These are phyloP conservation scores for Erythrocercus mccallii DNA, from an alignment of 2,113 vertebrate genomes.

Conservation along the genomic window DNA sequence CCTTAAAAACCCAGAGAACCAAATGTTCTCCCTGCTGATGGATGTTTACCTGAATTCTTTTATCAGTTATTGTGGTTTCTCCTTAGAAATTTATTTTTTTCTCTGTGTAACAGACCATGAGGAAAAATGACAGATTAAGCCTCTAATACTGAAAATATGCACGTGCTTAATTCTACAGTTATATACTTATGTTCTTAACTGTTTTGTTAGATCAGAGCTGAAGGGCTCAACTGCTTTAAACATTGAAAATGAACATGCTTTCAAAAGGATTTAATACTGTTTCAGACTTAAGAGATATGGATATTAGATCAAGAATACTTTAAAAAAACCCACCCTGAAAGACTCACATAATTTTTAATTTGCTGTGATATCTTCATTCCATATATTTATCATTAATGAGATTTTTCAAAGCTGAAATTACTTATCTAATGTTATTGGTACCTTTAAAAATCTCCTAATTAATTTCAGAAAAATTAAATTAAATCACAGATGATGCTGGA, in stretches of 20 bases:
- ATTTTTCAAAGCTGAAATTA: background rate
- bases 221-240: slow-evolving; percentile 13
- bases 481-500: background rate
- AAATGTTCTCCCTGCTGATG: background rate
- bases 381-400: background rate
- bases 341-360: background rate
- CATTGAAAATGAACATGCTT: slow-evolving; percentile 26
- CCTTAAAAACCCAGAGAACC: background rate
- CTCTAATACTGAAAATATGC: slow-evolving; percentile 29
- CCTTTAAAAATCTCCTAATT: slow-evolving; percentile 5
- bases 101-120: background rate
- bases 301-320: slow-evolving; percentile 3
- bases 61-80: background rate
- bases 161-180: slow-evolving; percentile 13
- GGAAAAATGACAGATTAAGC: slow-evolving; percentile 28
- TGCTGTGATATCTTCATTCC: background rate
- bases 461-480: slow-evolving; percentile 17
- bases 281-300: slow-evolving; percentile 15
- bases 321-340: background rate
- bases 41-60: background rate
- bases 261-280: slow-evolving; percentile 12
- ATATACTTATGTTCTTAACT: slow-evolving; percentile 46
- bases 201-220: slow-evolving; percentile 22
- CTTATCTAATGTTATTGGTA: background rate
- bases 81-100: background rate